Evolutionary conservation across 2,797 vertebrate genomes (phyloP).

Genomic region (Rousettus madagascariensis): DNA sequence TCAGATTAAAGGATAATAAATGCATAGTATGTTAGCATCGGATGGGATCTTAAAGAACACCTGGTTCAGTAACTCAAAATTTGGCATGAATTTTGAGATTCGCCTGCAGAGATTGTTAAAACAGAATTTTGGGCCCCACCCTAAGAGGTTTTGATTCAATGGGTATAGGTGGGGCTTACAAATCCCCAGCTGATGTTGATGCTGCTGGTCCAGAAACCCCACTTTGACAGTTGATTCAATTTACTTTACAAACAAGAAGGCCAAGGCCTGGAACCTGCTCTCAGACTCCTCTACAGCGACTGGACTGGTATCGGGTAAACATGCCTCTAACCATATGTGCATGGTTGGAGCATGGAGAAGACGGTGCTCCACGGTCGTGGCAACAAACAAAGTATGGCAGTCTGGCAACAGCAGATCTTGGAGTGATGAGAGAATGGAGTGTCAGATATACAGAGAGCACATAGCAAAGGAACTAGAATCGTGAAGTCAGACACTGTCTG

Average conservation of each 20-base stretch:
- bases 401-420: background rate
- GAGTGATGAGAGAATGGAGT: background rate
- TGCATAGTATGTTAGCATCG: conserved; percentile 6
- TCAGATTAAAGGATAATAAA: conserved; percentile 51
- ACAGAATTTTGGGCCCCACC: background rate
- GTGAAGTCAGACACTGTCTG: background rate
- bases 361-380: background rate
- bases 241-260: background rate
- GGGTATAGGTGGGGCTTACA: background rate
- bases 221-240: background rate
- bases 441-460: background rate
- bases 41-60: conserved; percentile 32
- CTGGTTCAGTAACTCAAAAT: conserved; percentile 29
- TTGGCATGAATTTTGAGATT: conserved; percentile 27
- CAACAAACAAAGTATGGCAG: background rate
- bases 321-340: background rate
- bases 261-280: background rate
- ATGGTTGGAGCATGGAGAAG: background rate
- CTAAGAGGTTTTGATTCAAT: background rate
- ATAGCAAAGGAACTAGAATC: background rate
- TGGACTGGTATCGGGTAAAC: background rate
- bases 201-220: background rate
- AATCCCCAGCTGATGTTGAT: background rate
- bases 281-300: background rate
- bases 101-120: background rate